Evolutionary conservation across 2,113 vertebrate species (phyloP).

Genomic region (Cavia aperea): DNA sequence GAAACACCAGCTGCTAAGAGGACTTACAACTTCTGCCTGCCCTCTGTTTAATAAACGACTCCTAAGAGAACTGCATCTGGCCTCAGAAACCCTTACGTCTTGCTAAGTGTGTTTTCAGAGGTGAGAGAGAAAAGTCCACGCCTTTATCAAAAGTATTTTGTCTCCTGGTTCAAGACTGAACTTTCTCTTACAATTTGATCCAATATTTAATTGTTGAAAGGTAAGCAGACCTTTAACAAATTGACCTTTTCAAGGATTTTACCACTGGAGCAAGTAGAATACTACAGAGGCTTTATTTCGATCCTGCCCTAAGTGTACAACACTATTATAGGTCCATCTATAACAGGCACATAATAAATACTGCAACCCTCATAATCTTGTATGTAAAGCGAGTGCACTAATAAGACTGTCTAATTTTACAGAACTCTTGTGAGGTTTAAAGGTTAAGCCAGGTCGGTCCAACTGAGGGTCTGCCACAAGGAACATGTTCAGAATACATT

Average conservation of each 20-base stretch:
- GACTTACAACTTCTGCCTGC: not conserved
- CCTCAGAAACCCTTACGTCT: not conserved
- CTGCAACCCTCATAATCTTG: not conserved
- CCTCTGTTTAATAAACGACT: not conserved
- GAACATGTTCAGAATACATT: slow-evolving; percentile 5
- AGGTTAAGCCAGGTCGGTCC: not conserved
- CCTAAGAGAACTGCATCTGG: not conserved
- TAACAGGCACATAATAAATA: not conserved
- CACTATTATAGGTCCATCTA: not conserved
- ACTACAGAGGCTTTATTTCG: not conserved
- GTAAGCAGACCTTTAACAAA: not conserved
- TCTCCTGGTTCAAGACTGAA: slow-evolving; percentile 9
- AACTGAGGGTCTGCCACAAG: not conserved
- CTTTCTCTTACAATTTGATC: not conserved
- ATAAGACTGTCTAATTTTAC: slow-evolving; percentile 4
- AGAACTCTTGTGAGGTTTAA: not conserved
- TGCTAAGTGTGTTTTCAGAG: not conserved
- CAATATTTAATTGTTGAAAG: slow-evolving; percentile 1
- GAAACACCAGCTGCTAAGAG: not conserved
- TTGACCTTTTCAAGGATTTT: slow-evolving; percentile 15
- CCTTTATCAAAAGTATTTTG: not conserved
- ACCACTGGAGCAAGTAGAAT: not conserved
- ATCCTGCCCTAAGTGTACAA: not conserved
- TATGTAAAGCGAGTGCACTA: not conserved
- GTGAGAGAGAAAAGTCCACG: not conserved